These are phyloP conservation scores for Gandaritis pyraliata DNA, from an alignment of 2,888 invertebrate species.

Conservation along the genomic window DNA sequence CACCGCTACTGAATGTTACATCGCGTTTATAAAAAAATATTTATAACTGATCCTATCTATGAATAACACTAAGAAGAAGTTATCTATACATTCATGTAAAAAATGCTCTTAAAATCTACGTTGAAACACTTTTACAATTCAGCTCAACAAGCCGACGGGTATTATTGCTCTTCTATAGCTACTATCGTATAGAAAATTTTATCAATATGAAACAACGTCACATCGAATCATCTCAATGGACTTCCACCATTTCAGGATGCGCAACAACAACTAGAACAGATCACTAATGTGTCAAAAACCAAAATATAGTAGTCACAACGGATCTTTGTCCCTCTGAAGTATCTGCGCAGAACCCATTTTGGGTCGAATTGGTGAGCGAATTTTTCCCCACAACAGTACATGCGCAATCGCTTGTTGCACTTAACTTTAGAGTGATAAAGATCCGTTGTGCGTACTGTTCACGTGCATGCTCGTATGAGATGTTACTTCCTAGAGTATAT, in stretches of 20 bases:
- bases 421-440: too few species aligned
- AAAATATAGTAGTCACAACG: neutral
- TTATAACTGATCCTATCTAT: slow-evolving; percentile 69
- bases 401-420: too few species aligned
- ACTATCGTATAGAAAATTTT: slow-evolving; percentile 55
- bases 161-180: slow-evolving; percentile 64
- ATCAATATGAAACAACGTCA: slow-evolving; percentile 46
- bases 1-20: slow-evolving; percentile 71
- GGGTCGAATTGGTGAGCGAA: too few species aligned
- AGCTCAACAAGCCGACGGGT: slow-evolving; percentile 58
- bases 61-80: slow-evolving; percentile 65
- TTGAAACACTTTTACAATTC: slow-evolving; percentile 63
- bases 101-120: slow-evolving; percentile 60
- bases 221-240: slow-evolving; percentile 49
- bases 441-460: too few species aligned
- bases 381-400: too few species aligned
- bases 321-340: too few species aligned
- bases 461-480: too few species aligned
- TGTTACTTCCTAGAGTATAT: neutral
- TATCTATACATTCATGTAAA: slow-evolving; percentile 68
- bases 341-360: too few species aligned
- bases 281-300: neutral
- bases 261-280: slow-evolving; percentile 49
- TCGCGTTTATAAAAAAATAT: slow-evolving; percentile 62
- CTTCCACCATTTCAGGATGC: slow-evolving; percentile 74